A percentile compares a stretch with the other conserved stretches of the same genome.
Evolutionary conservation across 2,888 invertebrate genomes (phyloP).

Genomic region (Diplazon laetatorius): DNA sequence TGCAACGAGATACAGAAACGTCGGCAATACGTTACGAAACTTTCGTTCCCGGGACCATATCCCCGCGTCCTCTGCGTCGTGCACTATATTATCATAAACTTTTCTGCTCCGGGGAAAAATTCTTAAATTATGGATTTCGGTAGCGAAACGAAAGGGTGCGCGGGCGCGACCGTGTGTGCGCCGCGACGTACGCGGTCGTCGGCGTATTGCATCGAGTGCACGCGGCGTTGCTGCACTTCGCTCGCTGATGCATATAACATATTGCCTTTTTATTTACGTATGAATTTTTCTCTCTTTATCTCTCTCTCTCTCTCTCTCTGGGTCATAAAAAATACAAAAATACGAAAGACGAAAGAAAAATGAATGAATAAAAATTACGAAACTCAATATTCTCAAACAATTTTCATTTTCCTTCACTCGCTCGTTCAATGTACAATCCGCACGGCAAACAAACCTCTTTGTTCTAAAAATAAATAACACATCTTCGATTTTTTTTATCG

Average conservation of each 20-base stretch:
- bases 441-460: too few species aligned
- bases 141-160: constrained; percentile 63
- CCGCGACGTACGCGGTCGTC: not conserved
- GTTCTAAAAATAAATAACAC: too few species aligned
- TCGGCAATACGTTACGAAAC: constrained; percentile 80
- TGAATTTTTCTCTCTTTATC: constrained; percentile 40
- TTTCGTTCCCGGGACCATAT: constrained; percentile 69
- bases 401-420: too few species aligned
- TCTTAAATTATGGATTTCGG: constrained; percentile 81
- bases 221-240: constrained; percentile 28
- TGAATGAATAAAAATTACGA: not conserved
- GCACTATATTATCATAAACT: constrained; percentile 79
- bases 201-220: constrained; percentile 17
- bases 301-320: too few species aligned
- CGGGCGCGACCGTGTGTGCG: not conserved
- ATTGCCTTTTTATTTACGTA: constrained; percentile 41
- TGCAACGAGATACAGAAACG: constrained; percentile 74
- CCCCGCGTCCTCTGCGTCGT: constrained; percentile 53
- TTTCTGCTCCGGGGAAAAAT: constrained; percentile 79
- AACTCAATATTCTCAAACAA: not conserved
- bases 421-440: too few species aligned
- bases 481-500: too few species aligned
- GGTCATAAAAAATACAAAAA: constrained; percentile 11
- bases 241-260: constrained; percentile 39
- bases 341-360: constrained; percentile 19